Evolutionary conservation across 2,888 invertebrate species (phyloP), one percentile per base, ranked within the genome.

Genomic region (Orthonevra nobilis): DNA sequence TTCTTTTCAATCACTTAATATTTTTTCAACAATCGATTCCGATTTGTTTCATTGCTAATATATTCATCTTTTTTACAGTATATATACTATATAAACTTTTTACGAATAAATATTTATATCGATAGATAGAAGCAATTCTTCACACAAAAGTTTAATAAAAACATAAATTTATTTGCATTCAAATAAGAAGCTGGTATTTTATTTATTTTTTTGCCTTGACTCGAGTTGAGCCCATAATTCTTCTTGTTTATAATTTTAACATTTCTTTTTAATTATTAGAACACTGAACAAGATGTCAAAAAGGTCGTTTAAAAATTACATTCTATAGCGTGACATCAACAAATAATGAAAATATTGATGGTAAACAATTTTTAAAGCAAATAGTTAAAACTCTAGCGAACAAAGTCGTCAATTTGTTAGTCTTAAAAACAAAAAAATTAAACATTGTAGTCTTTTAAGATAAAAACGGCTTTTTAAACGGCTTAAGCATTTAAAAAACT

Each of bases 361-460:
- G 69, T 81, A 61, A 56, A 40, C 26, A 56, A 36, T 9, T 66
- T 30, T 66, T n/a, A 52, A 50, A 72, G 9, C 30, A 60, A 40
- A 32, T 23, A 44, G 30, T 6, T 63, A 36, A 64, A 60, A 66
- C 54, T 73, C 69, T 79, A 79, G 72, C 60, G 54, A 58, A 79
- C 66, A 73, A 73, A 73, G 46, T 72, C 79, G 79, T 79, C 79
- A 79, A 73, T 79, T 79, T 79, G 79, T 73, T 79, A 79, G 68
- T 60, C 52, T 58, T 60, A 60, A 52, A 38, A 38, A 52, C n/a
- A n/a, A n/a, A n/a, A n/a, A n/a, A n/a, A n/a, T n/a, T n/a, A n/a
- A n/a, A n/a, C n/a, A n/a, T n/a, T n/a, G n/a, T n/a, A n/a, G n/a
- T n/a, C n/a, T n/a, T n/a, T n/a, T n/a, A n/a, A n/a, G 17, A 60